Base-by-base conservation (phyloP, 2,888 invertebrate species). In the Caenorhabditis sp. region DNA sequence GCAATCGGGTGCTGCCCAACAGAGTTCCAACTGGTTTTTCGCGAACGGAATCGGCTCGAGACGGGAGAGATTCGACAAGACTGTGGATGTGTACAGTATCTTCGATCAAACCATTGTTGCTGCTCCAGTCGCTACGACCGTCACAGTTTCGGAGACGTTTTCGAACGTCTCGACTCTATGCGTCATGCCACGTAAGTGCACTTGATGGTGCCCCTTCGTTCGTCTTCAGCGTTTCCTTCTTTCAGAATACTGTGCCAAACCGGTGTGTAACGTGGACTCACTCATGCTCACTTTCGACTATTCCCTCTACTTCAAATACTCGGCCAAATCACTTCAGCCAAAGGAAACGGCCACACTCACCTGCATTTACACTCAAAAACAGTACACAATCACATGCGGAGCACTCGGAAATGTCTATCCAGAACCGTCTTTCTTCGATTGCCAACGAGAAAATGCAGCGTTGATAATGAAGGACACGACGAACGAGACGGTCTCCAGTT, bases 111-210 rank as follows among this genome's bases (percentile, higher is more conserved):
- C 66, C 1, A 13, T 66, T 1, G 41, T 58, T n/a, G 37, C 30
- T 37, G 37, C 66, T 0, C 56, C 58, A 0, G 58, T 55, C 15
- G 27, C 41, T 1, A 26, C 17, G 30, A 50, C 22, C n/a, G 41
- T 66, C 9, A 39, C 37, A 3, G 58, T 66, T 0, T 66, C 66
- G 6, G 7, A 56, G 15, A 22, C 2, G 9, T 37, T 50, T 13
- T 39, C 15, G 22, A 66, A 66, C 48, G 41, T 66, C 20, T 56
- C 56, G 5, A 56, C 66, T 0, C 20, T 66, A 1, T 66, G 66
- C 56, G 56, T 66, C 0, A 17, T 66, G 2, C 66, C 66, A 0
- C 56, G 66, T 58, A 13, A 66, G 66, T 58, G 41, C 7, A 32
- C 22, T n/a, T 20, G 41, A 27, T 17, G 24, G 5, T 20, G 56